Evolutionary conservation across 1,140 invertebrate species (phyloP).

Genomic region (Leptinotarsa texana): DNA sequence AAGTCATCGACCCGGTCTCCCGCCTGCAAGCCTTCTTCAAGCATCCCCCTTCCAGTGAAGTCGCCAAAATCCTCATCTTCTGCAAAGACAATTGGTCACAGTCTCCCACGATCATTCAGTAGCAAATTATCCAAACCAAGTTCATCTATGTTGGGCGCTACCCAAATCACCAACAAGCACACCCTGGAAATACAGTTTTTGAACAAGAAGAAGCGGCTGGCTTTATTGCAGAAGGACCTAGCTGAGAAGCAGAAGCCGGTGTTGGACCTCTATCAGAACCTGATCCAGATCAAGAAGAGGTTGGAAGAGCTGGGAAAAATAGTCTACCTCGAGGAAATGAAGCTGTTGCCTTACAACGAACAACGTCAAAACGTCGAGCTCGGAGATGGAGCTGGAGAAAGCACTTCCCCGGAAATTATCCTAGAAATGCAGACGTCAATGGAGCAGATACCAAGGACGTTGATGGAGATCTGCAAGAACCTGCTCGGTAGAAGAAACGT

Average conservation of each 20-base stretch:
- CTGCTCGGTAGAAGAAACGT: constrained; percentile 37
- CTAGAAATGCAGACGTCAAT: constrained; percentile 43
- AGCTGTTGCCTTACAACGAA: constrained; percentile 18
- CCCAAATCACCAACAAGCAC: constrained; percentile 38
- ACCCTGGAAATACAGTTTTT: constrained; percentile 50
- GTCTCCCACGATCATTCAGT: background rate
- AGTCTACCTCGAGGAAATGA: constrained; percentile 31
- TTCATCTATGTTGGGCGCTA: constrained; percentile 28
- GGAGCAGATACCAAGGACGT: constrained; percentile 42
- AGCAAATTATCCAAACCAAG: constrained; percentile 28
- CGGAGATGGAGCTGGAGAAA: constrained; percentile 34
- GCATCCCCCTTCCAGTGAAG: constrained; percentile 36
- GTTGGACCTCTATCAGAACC: constrained; percentile 44
- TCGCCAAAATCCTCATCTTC: constrained; percentile 27
- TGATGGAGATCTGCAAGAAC: constrained; percentile 44
- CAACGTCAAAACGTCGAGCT: background rate
- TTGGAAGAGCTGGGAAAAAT: constrained; percentile 46
- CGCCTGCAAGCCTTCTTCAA: constrained; percentile 24
- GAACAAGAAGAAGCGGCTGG: constrained; percentile 47
- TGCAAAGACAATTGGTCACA: constrained; percentile 20
- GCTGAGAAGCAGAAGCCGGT: constrained; percentile 47
- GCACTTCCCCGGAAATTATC: constrained; percentile 37
- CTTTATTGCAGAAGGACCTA: constrained; percentile 46
- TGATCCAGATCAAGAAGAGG: constrained; percentile 48
- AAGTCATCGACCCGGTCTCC: constrained; percentile 6